These are phyloP conservation scores for Acropternis orthonyx DNA, from an alignment of 2,797 vertebrate genomes.

Conservation along the genomic window DNA sequence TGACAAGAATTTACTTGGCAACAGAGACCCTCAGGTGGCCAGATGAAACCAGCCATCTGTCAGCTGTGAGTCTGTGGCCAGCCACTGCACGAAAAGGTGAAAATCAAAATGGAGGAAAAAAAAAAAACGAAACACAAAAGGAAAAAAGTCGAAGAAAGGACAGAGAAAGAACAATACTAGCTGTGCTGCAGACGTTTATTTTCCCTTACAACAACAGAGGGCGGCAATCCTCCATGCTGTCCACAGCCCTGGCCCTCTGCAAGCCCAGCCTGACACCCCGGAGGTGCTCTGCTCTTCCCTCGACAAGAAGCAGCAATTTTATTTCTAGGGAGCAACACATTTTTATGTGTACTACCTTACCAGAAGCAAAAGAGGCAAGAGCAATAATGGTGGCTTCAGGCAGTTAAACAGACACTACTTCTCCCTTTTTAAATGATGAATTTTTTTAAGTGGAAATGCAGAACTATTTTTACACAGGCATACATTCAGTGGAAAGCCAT, in stretches of 20 bases:
- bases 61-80: neutral
- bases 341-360: neutral
- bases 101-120: neutral
- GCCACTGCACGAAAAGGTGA: neutral
- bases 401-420: neutral
- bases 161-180: neutral
- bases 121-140: no score
- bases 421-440: neutral
- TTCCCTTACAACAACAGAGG: slow-evolving; percentile 47
- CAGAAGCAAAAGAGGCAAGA: neutral
- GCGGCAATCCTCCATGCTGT: neutral
- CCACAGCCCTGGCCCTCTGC: neutral
- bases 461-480: neutral
- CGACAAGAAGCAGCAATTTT: neutral
- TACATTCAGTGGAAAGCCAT: neutral
- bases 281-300: neutral
- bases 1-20: slow-evolving; percentile 25
- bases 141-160: neutral
- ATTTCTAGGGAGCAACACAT: neutral
- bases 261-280: neutral
- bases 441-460: neutral
- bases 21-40: neutral
- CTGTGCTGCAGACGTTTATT: neutral
- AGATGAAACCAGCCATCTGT: slow-evolving; percentile 52
- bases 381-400: neutral